Conservation (phyloP, 2,888 invertebrate species). For the Metallyticus violacea region DNA sequence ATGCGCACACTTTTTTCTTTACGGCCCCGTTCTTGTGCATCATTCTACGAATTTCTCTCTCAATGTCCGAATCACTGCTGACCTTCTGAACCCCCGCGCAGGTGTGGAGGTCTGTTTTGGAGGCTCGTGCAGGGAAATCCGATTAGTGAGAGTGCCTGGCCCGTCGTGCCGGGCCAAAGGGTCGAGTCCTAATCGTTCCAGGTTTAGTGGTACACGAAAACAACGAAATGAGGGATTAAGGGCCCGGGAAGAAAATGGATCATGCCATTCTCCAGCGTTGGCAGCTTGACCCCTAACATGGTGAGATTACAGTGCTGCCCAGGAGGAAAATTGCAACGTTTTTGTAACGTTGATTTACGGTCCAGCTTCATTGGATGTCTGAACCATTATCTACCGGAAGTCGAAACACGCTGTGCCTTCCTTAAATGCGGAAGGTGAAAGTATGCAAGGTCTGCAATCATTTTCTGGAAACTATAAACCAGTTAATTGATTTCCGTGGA, state of each 20-base stretch:
- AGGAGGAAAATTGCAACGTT: not conserved
- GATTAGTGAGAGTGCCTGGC: not conserved
- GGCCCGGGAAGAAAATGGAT: not conserved
- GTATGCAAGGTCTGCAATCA: too few relatives aligned
- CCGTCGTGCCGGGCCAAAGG: not conserved
- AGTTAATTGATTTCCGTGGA: too few relatives aligned
- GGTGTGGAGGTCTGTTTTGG: not conserved
- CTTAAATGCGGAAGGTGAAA: too few relatives aligned
- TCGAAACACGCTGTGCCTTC: too few relatives aligned
- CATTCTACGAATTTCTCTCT: not conserved
- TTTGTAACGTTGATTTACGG: not conserved
- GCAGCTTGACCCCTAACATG: not conserved
- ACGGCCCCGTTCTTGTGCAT: too few relatives aligned
- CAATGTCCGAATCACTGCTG: not conserved
- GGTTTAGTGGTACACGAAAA: not conserved
- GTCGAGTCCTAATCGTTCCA: not conserved
- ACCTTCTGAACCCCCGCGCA: not conserved
- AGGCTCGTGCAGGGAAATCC: not conserved
- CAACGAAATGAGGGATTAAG: not conserved
- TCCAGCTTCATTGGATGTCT: too few relatives aligned
- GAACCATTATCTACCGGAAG: too few relatives aligned
- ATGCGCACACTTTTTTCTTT: not conserved
- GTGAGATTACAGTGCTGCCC: not conserved
- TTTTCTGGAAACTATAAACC: too few relatives aligned
- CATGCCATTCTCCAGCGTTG: too few relatives aligned